Base-by-base conservation (phyloP, 2,888 invertebrate species). In the Zonitis immaculata region DNA sequence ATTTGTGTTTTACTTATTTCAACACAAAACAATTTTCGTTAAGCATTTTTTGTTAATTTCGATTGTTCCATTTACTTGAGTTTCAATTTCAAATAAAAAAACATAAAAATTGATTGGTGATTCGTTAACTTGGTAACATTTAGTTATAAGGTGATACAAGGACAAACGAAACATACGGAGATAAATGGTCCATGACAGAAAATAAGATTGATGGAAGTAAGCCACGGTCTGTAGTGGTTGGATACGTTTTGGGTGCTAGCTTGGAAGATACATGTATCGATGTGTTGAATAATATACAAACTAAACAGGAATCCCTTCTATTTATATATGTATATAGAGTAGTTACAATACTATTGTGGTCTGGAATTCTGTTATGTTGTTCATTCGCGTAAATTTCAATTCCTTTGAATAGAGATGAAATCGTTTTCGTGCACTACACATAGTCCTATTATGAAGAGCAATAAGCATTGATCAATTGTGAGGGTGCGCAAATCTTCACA, bases 191-290 rank as follows among this genome's bases (percentile, higher is more conserved):
- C 72, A 68, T 72, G 73, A 71, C 73, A 72, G 69, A 68, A 65
- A 72, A 68, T 70, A 74, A 74, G 74, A 74, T 74, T 73, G 73
- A 74, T 74, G 73, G 69, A 66, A 66, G n/a, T n/a, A n/a, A n/a
- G 64, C 60, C 61, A 61, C 54, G 61, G 61, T n/a, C n/a, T 54
- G 51, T 55, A 53, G 56, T 48, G 57, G 61, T 56, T 59, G 56
- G 56, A n/a, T 58, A 60, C 55, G 57, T 54, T n/a, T n/a, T 65
- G 66, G 63, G 66, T 63, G 69, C 68, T 65, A 63, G 63, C 65
- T 66, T 65, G 66, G 64, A 67, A 70, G 69, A 67, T 71, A 73
- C 73, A 73, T 70, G 69, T 72, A 70, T 72, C 67, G 70, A 71
- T 69, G 67, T 62, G 67, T n/a, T n/a, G 65, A 70, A 70, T 68